Evolutionary conservation across 1,140 invertebrate species (phyloP), one percentile per base, ranked within the genome.

Genomic region (Atta cephalotes): DNA sequence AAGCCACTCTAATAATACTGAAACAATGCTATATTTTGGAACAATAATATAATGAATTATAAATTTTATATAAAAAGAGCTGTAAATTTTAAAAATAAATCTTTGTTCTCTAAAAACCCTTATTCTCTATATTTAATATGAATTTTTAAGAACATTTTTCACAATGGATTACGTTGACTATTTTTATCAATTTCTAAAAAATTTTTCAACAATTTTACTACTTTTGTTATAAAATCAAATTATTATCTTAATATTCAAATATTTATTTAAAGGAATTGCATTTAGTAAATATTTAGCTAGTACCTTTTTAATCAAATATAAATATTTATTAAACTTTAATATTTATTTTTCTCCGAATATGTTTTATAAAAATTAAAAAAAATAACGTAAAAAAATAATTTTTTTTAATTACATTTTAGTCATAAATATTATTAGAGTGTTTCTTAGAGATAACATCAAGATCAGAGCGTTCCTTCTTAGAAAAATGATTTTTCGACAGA

Each of bases 141-240:
- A 58, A 6, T 16, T 31, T 62, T n/a, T 18, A 28, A 31, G 16
- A 56, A 58, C 39, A 35, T 58, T 71, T n/a, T 16, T 21, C 3
- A 25, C 49, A 21, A 18, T 16, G 6, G 2, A 7, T 53, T 51
- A 53, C 39, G 3, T 58, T 39, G 0, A 35, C 3, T 35, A 76
- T 12, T 56, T n/a, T 18, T 58, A 5, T 39, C 31, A 31, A 56
- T 35, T 58, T 58, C 5, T n/a, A 14, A 58, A 39, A 58, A 21
- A 35, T 53, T n/a, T n/a, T 35, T 9, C 21, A 76, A 35, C 18
- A 21, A 39, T 76, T 76, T 76, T 58, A 58, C 60, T 76, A 18
- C 18, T n/a, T 35, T 51, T n/a, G n/a, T 74, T 31, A 31, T 21
- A n/a, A 21, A 58, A 58, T 58, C 1, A 76, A 35, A 39, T 58